Conservation (phyloP, 2,113 vertebrate species). For the Hymenochirus boettgeri region DNA sequence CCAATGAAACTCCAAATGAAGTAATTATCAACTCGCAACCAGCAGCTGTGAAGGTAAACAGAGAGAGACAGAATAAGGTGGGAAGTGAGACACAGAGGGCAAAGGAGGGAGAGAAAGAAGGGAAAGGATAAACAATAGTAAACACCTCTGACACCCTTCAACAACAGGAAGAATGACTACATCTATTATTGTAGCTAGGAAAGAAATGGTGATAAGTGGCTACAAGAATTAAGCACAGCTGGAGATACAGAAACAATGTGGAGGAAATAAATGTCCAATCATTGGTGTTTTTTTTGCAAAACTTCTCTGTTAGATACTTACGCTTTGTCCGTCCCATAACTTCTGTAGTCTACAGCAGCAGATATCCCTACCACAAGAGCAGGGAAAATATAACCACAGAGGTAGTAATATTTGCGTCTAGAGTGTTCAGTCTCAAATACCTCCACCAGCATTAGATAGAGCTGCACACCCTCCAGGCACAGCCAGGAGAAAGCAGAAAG, state of each 20-base stretch:
- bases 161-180: too few species aligned
- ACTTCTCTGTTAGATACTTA: not conserved
- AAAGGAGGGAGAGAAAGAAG: not conserved
- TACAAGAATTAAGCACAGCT: too few species aligned
- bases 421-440: slow-evolving; percentile 89
- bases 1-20: slow-evolving; percentile 96
- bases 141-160: too few species aligned
- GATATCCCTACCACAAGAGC: slow-evolving; percentile 88
- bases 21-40: slow-evolving; percentile 89
- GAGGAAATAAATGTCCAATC: too few species aligned
- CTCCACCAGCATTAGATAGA: slow-evolving; percentile 88
- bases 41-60: slow-evolving; percentile 66
- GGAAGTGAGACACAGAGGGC: not conserved
- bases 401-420: slow-evolving; percentile 88
- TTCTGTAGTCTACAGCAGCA: slow-evolving; percentile 86
- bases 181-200: too few species aligned
- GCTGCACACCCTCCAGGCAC: slow-evolving; percentile 88
- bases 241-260: too few species aligned
- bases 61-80: too few species aligned
- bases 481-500: slow-evolving; percentile 91
- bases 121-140: not conserved
- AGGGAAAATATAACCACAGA: slow-evolving; percentile 88
- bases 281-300: too few species aligned
- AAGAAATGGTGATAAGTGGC: not conserved
- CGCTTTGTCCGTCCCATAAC: slow-evolving; percentile 92